Evolutionary conservation across 2,113 vertebrate genomes (phyloP).

Genomic region (Petroica traversi): DNA sequence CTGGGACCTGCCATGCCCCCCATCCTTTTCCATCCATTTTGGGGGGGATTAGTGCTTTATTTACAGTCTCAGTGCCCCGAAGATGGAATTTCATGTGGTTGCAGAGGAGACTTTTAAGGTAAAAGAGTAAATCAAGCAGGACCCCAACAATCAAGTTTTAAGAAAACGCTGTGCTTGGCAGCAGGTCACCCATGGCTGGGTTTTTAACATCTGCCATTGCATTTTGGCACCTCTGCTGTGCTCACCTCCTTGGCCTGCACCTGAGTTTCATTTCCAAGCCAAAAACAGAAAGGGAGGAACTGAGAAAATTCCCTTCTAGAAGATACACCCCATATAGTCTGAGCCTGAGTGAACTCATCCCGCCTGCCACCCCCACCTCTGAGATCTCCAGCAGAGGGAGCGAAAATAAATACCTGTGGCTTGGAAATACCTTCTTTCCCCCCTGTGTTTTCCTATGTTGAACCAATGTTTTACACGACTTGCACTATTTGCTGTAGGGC

Average conservation of each 20-base stretch:
- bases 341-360: neutral
- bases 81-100: neutral
- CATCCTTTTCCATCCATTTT: neutral
- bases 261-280: neutral
- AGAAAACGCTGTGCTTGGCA: neutral
- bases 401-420: slow-evolving; percentile 40
- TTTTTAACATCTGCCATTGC: neutral
- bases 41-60: neutral
- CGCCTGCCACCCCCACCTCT: neutral
- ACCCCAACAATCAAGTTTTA: accelerated
- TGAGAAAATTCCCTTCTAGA: neutral
- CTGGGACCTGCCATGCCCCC: neutral
- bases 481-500: slow-evolving; percentile 61
- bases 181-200: accelerated
- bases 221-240: neutral
- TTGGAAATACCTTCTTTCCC: neutral
- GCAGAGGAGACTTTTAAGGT: neutral
- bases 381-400: neutral
- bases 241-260: neutral
- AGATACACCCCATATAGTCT: accelerated
- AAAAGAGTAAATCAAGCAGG: neutral
- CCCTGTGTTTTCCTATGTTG: slow-evolving; percentile 17
- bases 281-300: neutral
- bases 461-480: slow-evolving; percentile 47
- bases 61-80: neutral